Evolutionary conservation across 2,797 vertebrate genomes (phyloP).

Genomic region (Falco rusticolus): DNA sequence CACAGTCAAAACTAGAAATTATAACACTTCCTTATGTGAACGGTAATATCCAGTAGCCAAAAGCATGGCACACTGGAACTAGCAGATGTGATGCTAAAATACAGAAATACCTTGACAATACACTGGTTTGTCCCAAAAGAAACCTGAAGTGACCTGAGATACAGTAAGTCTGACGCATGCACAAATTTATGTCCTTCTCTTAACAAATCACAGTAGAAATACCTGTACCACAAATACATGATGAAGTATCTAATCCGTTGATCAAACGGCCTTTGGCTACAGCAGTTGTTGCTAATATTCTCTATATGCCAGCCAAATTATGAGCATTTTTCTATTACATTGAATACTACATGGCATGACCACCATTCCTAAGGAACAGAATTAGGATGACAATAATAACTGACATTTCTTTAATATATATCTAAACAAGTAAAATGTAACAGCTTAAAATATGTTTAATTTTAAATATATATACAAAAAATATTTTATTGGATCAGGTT

Average conservation of each 20-base stretch:
- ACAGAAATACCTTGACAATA: neutral
- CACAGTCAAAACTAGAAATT: neutral
- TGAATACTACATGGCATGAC: neutral
- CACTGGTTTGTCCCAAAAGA: neutral
- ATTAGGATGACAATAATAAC: neutral
- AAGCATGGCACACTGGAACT: neutral
- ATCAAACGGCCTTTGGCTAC: neutral
- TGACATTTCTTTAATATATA: neutral
- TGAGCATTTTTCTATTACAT: neutral
- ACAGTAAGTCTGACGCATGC: neutral
- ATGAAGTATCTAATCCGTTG: neutral
- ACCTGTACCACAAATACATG: neutral
- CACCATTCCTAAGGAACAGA: neutral
- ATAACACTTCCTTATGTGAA: neutral
- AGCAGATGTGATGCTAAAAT: neutral
- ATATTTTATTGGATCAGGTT: slow-evolving; percentile 11
- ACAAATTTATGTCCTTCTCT: neutral
- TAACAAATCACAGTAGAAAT: neutral
- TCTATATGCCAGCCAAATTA: neutral
- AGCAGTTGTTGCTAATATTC: neutral
- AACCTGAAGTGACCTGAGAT: neutral
- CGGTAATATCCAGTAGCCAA: neutral
- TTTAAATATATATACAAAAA: neutral
- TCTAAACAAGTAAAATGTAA: slow-evolving; percentile 13
- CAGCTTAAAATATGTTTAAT: slow-evolving; percentile 20